Percentiles rank a stretch among this genome's conserved stretches.
Evolutionary conservation across 2,113 vertebrate species (phyloP).

Genomic region (Barnardius zonarius): DNA sequence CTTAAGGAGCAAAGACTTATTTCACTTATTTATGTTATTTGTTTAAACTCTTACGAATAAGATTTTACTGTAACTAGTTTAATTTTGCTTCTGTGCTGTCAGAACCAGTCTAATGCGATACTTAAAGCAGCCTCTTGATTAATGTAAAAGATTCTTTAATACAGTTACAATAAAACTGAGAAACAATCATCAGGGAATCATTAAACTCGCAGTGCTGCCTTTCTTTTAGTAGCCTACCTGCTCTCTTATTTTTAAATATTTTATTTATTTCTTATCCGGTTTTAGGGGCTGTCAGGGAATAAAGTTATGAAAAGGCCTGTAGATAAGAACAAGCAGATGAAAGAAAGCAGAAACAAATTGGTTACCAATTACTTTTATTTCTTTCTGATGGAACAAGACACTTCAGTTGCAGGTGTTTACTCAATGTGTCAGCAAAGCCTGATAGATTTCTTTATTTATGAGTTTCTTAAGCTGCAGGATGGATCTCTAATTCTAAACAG

Average conservation of each 20-base stretch:
- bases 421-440: background rate
- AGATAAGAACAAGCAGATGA: conserved; percentile 28
- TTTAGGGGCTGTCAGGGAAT: conserved; percentile 23
- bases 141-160: background rate
- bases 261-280: conserved; percentile 50
- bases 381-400: conserved; percentile 53
- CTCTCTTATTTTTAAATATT: conserved; percentile 35
- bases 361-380: conserved; percentile 57
- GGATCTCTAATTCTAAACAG: conserved; percentile 23
- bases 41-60: conserved; percentile 19
- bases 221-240: conserved; percentile 20
- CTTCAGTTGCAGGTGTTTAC: conserved; percentile 24
- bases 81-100: background rate
- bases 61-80: conserved; percentile 27
- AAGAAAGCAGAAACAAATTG: conserved; percentile 45
- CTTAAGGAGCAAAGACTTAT: background rate
- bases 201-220: background rate
- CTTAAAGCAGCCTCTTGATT: background rate
- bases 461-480: conserved; percentile 3
- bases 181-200: background rate
- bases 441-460: conserved; percentile 35
- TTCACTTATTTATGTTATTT: background rate
- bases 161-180: background rate
- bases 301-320: conserved; percentile 8
- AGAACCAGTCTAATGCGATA: background rate